Percentiles rank a stretch among this genome's conserved stretches.
These are phyloP conservation scores for Nycticorax nycticorax DNA, from an alignment of 2,113 vertebrate genomes.

Conservation along the genomic window DNA sequence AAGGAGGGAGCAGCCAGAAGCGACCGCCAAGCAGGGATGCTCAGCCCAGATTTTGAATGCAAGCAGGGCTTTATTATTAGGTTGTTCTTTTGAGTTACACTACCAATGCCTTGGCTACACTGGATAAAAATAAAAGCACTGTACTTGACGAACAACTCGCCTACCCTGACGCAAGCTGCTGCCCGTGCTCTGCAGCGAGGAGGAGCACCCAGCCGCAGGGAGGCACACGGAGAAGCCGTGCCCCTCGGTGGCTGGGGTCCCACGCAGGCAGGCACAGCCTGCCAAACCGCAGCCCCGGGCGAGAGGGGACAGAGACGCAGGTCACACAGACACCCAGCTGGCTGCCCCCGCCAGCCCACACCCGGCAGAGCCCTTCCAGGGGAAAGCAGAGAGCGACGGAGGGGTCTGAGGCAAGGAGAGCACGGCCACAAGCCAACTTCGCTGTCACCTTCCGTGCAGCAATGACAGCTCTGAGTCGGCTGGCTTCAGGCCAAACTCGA, in stretches of 20 bases:
- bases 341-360: not conserved
- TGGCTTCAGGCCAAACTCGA: not conserved
- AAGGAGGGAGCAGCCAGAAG: not conserved
- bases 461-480: accelerated
- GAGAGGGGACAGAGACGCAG: not conserved
- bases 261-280: not conserved
- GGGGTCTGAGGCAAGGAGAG: not conserved
- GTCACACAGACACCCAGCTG: not conserved
- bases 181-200: accelerated
- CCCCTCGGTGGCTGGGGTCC: not conserved
- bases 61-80: not conserved
- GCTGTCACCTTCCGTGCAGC: not conserved
- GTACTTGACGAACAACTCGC: not conserved
- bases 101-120: not conserved
- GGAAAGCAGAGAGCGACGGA: not conserved
- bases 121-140: slow-evolving; percentile 2
- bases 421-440: not conserved
- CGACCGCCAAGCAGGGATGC: not conserved
- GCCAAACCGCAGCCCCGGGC: not conserved
- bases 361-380: not conserved
- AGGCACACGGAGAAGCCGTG: accelerated
- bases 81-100: not conserved
- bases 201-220: not conserved
- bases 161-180: not conserved
- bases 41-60: not conserved